Conservation (phyloP, 2,888 invertebrate genomes). For the Apotomis betuletana region DNA sequence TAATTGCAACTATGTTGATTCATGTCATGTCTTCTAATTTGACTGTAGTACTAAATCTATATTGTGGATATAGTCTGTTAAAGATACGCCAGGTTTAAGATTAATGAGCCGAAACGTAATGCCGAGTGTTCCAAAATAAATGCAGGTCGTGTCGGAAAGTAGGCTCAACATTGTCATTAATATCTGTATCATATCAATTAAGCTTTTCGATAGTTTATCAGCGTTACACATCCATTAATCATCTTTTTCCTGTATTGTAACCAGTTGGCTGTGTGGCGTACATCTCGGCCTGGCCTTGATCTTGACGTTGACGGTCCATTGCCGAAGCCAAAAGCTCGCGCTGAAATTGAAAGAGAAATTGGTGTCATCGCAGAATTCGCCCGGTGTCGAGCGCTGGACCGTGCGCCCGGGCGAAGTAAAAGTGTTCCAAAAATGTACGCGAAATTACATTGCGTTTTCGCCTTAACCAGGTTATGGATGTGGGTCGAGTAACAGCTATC, state of each 20-base stretch:
- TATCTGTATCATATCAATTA: constrained; percentile 11
- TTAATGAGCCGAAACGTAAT: background rate
- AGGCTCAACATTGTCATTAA: constrained; percentile 9
- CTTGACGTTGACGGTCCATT: constrained; percentile 50
- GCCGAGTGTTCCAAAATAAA: constrained; percentile 10
- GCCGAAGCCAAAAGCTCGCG: constrained; percentile 56
- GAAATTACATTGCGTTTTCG: constrained; percentile 83
- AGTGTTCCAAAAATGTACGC: constrained; percentile 81
- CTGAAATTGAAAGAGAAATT: constrained; percentile 81
- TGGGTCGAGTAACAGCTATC: constrained; percentile 81
- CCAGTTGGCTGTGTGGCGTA: background rate
- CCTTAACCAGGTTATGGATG: constrained; percentile 77
- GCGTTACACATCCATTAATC: constrained; percentile 18
- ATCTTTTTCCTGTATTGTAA: constrained; percentile 18
- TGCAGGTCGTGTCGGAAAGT: constrained; percentile 23
- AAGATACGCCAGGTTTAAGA: constrained; percentile 7
- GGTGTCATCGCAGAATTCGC: constrained; percentile 73
- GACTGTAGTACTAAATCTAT: background rate
- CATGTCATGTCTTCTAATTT: background rate
- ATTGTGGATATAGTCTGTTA: constrained; percentile 1
- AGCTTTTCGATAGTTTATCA: background rate
- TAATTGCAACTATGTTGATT: background rate
- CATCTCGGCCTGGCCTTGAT: constrained; percentile 46
- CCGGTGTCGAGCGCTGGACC: constrained; percentile 60
- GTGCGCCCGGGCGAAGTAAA: constrained; percentile 77